phyloP scores from a whole-genome alignment of 2,888 invertebrate species.

The Leucoptera coffeella region DNA sequence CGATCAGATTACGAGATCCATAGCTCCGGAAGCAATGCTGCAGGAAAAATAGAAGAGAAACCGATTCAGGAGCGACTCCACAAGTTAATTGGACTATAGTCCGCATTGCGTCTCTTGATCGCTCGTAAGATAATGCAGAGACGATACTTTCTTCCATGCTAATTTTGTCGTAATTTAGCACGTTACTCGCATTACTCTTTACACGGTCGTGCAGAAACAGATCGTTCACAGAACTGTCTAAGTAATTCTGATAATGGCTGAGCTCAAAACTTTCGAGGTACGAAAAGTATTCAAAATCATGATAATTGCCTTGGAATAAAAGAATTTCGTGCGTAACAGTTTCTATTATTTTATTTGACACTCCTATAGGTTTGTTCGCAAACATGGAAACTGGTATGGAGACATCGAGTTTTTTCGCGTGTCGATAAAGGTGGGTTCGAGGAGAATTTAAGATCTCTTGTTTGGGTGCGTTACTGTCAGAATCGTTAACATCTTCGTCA shows the following conservation, averaged over 20 bases:
- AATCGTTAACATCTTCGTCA: conserved; percentile 4
- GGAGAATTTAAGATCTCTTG: neutral
- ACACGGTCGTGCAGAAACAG: conserved; percentile 19
- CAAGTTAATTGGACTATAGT: conserved; percentile 27
- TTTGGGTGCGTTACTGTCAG: neutral
- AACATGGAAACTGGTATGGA: conserved; percentile 22
- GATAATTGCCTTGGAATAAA: conserved; percentile 16
- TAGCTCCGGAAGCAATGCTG: conserved; percentile 34
- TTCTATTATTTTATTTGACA: conserved; percentile 14
- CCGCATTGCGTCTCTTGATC: conserved; percentile 33
- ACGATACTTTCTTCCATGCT: conserved; percentile 34
- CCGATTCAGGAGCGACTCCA: conserved; percentile 20
- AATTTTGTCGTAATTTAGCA: conserved; percentile 28
- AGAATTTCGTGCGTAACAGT: conserved; percentile 24
- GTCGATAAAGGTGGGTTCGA: neutral
- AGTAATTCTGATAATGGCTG: conserved; percentile 25
- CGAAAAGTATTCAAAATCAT: conserved; percentile 26
- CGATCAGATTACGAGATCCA: conserved; percentile 23
- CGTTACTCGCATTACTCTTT: conserved; percentile 11
- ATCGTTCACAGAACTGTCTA: conserved; percentile 21
- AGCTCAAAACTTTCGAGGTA: conserved; percentile 30
- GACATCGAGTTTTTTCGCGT: conserved; percentile 22
- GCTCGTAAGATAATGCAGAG: conserved; percentile 19
- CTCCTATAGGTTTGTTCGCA: conserved; percentile 12
- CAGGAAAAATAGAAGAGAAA: conserved; percentile 37